These are phyloP conservation scores for Eudemis profundana DNA, from an alignment of 2,888 invertebrate species.

Conservation along the genomic window DNA sequence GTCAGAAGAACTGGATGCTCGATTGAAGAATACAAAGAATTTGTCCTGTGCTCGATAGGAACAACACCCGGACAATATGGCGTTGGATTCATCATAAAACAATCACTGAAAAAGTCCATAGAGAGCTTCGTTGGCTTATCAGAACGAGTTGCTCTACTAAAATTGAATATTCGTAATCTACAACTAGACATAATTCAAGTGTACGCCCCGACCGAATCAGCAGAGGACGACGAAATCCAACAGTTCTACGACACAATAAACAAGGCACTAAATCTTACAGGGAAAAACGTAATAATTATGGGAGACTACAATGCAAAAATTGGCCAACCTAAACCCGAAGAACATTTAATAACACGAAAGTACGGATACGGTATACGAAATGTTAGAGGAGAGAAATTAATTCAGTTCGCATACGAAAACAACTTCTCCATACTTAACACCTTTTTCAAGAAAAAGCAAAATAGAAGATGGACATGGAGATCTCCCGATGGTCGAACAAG, in stretches of 20 bases:
- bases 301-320: neutral
- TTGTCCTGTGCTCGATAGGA: neutral
- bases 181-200: conserved; percentile 4
- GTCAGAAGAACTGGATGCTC: conserved; percentile 10
- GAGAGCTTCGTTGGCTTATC: neutral
- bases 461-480: conserved; percentile 11
- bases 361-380: neutral
- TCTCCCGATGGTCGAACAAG: neutral
- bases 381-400: neutral
- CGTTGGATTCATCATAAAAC: neutral
- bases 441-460: neutral
- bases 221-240: neutral
- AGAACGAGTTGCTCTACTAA: conserved; percentile 2
- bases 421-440: conserved; percentile 9
- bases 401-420: conserved; percentile 15
- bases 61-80: conserved; percentile 1
- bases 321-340: neutral
- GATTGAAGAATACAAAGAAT: conserved; percentile 6
- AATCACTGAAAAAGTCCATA: neutral
- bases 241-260: neutral
- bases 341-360: neutral
- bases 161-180: neutral
- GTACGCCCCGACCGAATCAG: neutral
- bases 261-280: neutral
- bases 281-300: neutral